These are phyloP conservation scores for Neodon shergylaensis DNA, from an alignment of 2,113 vertebrate genomes.

Conservation along the genomic window DNA sequence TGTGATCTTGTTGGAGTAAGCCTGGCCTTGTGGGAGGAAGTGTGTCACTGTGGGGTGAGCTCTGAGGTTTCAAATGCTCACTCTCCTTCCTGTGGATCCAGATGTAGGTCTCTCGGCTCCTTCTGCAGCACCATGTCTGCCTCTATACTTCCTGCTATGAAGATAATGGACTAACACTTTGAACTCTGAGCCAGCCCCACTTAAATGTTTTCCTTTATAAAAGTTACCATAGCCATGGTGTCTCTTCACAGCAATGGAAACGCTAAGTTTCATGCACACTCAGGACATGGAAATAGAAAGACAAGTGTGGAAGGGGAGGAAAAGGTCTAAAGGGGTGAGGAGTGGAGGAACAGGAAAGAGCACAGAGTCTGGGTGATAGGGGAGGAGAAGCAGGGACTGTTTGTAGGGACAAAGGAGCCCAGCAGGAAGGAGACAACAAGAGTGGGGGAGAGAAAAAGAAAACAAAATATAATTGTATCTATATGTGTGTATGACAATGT, in stretches of 20 bases:
- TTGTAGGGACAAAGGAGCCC: not conserved
- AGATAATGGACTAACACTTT: too few relatives aligned
- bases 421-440: not conserved
- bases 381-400: not conserved
- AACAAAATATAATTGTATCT: not conserved
- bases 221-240: not conserved
- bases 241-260: not conserved
- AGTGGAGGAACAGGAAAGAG: not conserved
- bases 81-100: too few relatives aligned
- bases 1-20: not conserved
- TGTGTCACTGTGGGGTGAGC: not conserved
- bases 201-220: not conserved
- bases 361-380: too few relatives aligned
- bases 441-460: not conserved
- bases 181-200: not conserved
- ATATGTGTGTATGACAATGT: not conserved
- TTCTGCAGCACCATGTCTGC: too few relatives aligned
- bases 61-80: not conserved
- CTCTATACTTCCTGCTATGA: too few relatives aligned
- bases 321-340: not conserved
- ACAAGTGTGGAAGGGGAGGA: not conserved
- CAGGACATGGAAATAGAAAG: not conserved
- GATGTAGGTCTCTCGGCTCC: too few relatives aligned
- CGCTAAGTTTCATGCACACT: not conserved
- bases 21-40: not conserved